Base-by-base conservation (phyloP, 1,140 invertebrate genomes). In the Drosophila littoralis region DNA sequence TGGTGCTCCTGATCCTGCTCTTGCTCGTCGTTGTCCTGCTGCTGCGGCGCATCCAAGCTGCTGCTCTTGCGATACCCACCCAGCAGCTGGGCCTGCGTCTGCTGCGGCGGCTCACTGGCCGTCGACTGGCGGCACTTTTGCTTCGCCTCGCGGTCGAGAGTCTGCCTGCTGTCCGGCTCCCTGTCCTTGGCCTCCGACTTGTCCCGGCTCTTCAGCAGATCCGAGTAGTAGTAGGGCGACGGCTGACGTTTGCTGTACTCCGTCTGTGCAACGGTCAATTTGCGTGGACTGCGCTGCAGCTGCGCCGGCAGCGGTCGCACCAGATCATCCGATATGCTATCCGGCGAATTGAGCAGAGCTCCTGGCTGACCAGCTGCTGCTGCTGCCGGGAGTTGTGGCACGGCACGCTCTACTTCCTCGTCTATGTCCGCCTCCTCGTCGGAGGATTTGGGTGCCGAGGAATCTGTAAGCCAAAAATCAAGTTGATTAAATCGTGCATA, bases 151-250 rank as follows among this genome's bases (percentile, higher is more conserved):
- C 79, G 82, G 28, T 69, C 80, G 42, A 45, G 51, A 10, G 61
- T 60, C 13, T 38, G 64, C 43, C 5, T 61, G 60, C 36, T 72
- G 2, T 76, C 43, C 33, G 48, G 42, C 6, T 71, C 42, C 10
- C 17, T 54, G n/a, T 67, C 45, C 15, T 48, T 22, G 15, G 28
- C 48, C 28, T 75, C 13, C 7, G 55, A 65, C 68, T 71, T 77
- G 82, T 93, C 93, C 54, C 93, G 92, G 28, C 77, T 58, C 86
- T 95, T 95, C 67, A 96, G 95, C 12, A 96, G 84, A 90, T 96
- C 96, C 0, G 95, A 95, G 94, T 96, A 96, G 79, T 96, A 96
- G 77, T 96, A 96, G 1, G 96, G 95, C 22, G 96, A 96, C 4
- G 95, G 95, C 81, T 96, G 95, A n/a, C 95, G 94, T 91, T 94